phyloP scores from a whole-genome alignment of 2,113 vertebrate genomes.

The Cacatua alba region DNA sequence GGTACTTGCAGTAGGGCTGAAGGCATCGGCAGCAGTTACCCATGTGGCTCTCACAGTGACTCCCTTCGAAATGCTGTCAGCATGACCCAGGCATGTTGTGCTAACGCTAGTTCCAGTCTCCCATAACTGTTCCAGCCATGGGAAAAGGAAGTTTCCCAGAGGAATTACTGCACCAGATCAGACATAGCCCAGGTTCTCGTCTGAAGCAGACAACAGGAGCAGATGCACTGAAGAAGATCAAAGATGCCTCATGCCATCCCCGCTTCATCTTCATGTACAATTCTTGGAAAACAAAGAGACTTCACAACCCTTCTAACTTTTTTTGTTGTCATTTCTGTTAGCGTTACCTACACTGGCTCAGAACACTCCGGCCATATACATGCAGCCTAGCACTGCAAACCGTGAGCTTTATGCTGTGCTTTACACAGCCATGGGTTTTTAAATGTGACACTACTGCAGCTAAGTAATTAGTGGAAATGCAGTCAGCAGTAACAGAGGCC shows the following conservation, averaged over 20 bases:
- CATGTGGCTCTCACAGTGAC: fast-evolving
- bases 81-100: too few relatives aligned
- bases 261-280: background rate
- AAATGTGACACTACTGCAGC: fast-evolving
- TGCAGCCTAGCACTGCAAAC: background rate
- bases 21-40: background rate
- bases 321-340: background rate
- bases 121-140: background rate
- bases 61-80: background rate
- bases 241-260: background rate
- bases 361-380: fast-evolving
- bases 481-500: too few relatives aligned
- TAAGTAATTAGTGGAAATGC: background rate
- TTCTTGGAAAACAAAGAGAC: background rate
- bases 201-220: background rate
- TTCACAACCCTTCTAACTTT: background rate
- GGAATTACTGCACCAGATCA: background rate
- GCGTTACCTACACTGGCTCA: background rate
- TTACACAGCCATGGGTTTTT: background rate
- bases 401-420: fast-evolving
- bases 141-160: background rate
- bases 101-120: background rate
- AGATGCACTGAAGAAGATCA: background rate
- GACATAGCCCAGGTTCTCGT: background rate
- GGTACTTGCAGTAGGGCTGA: background rate